Base-by-base conservation (phyloP, 2,888 invertebrate species). In the Ypsolopha scabrella region DNA sequence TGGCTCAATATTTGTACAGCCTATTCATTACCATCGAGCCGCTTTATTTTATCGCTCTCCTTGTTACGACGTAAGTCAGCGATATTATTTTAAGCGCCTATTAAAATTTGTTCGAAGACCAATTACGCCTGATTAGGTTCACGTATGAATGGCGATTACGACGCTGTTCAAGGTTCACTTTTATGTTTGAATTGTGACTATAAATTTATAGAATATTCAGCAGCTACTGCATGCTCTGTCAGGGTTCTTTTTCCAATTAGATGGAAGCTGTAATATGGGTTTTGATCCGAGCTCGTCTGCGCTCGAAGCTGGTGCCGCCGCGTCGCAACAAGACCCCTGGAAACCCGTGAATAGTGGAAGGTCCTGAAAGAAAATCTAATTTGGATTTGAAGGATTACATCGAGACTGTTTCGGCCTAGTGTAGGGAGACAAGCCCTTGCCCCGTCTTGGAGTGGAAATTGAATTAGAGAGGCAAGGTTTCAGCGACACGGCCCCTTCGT, bases 351-450 rank as follows among this genome's bases (percentile, higher is more conserved):
- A 81, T 82, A 76, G 79, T 77, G 72, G 67, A 71, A 70, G 70
- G 70, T 70, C 66, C 64, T 81, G 81, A 82, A 82, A 80, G 82
- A 82, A 83, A 85, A 85, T 83, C 83, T 83, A 80, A 83, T 85
- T 85, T 83, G 82, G 85, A 85, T 85, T 83, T 83, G 77, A 81
- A 71, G 79, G 83, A 85, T 85, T 83, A 82, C 83, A 67, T 61
- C 66, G 70, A 66, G 77, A 74, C 78, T 82, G 81, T 82, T 82
- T 83, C 82, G 80, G 80, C 81, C 83, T 81, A 79, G 76, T 70
- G 69, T 70, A 71, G 60, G 61, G 64, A 64, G 60, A 62, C 64
- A 60, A 60, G 69, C 64, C 62, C 62, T 59, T 62, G 59, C 61
- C 60, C 61, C 72, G 64, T 67, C 72, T 72, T 70, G 68, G 67